Evolutionary conservation across 2,113 vertebrate species (phyloP).

Genomic region (Neotragus pygmaeus): DNA sequence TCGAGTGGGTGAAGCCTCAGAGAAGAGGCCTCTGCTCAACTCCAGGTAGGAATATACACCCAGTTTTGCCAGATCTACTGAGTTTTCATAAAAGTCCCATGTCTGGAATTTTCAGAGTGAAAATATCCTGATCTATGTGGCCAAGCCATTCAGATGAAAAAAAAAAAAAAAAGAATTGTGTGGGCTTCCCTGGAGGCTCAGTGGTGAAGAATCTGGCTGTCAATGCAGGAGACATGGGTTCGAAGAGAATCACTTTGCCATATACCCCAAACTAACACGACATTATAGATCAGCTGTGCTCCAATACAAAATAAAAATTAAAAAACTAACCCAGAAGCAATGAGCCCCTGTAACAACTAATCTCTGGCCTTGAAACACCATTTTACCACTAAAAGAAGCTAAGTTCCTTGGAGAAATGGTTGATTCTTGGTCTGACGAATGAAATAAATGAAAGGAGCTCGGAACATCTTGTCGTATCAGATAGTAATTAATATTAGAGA

Average conservation of each 20-base stretch:
- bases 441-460: not conserved
- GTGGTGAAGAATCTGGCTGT: not conserved
- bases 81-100: not conserved
- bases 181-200: not conserved
- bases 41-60: not conserved
- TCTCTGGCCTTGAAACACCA: not conserved
- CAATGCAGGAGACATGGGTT: not conserved
- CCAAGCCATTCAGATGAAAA: not conserved
- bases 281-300: not conserved
- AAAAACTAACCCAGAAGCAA: not conserved
- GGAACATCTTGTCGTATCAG: not conserved
- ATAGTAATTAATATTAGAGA: not conserved
- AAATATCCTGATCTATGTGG: not conserved
- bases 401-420: not conserved
- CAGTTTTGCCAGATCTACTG: not conserved
- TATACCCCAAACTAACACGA: not conserved
- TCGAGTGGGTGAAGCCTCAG: not conserved
- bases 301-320: not conserved
- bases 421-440: not conserved
- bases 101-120: not conserved
- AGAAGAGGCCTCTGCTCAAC: not conserved
- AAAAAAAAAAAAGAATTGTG: not conserved
- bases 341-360: not conserved
- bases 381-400: not conserved
- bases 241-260: not conserved